Evolutionary conservation across 2,113 vertebrate species (phyloP).

Genomic region (Hipposideros armiger): DNA sequence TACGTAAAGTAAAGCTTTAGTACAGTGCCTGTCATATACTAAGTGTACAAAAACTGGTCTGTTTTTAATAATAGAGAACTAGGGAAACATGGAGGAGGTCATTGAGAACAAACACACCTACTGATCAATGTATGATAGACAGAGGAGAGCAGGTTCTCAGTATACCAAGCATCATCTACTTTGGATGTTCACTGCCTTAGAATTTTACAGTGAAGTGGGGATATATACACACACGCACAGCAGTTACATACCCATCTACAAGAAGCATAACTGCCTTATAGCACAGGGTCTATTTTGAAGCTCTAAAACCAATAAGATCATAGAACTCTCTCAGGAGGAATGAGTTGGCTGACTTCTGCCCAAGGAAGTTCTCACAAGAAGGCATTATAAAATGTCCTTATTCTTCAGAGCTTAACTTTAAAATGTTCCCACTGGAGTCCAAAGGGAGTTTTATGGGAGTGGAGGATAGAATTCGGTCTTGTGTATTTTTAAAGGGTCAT

Average conservation of each 20-base stretch:
- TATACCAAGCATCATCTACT: not conserved
- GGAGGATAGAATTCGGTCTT: constrained; percentile 69
- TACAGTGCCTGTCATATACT: not conserved
- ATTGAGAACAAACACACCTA: no score
- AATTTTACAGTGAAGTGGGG: not conserved
- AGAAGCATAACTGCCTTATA: not conserved
- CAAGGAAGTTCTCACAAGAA: constrained; percentile 68
- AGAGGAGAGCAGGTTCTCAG: not conserved
- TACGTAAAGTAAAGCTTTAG: not conserved
- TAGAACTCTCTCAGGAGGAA: constrained; percentile 45
- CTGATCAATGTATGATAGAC: fast-evolving
- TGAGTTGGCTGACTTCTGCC: constrained; percentile 1
- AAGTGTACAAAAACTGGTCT: not conserved
- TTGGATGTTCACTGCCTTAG: not conserved
- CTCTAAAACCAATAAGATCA: not conserved
- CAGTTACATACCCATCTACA: not conserved
- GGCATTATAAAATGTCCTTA: constrained; percentile 46
- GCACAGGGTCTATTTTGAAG: not conserved
- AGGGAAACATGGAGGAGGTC: not conserved
- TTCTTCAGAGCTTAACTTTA: constrained; percentile 69
- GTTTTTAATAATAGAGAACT: not conserved
- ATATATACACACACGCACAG: fast-evolving
- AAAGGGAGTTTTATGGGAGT: constrained; percentile 65
- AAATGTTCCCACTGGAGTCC: constrained; percentile 68
- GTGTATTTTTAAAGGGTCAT: constrained; percentile 78